phyloP scores from a whole-genome alignment of 2,113 vertebrate species.

The Dendrocopos noguchii region DNA sequence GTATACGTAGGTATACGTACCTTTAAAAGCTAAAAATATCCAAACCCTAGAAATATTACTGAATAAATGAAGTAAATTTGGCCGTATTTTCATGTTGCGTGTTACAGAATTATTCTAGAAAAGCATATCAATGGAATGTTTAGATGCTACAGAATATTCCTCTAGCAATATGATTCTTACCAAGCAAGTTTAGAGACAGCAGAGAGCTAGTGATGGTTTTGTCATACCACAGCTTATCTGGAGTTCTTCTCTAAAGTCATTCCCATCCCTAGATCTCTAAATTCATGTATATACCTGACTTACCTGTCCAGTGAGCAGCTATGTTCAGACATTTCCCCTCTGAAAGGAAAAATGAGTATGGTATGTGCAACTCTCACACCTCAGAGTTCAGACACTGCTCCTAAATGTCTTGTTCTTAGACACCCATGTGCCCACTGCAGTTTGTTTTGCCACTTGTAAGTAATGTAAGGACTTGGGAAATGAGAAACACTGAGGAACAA shows the following conservation, averaged over 20 bases:
- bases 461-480: neutral
- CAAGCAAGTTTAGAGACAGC: neutral
- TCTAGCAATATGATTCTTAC: neutral
- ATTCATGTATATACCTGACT: neutral
- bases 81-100: neutral
- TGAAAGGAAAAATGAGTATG: neutral
- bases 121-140: neutral
- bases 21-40: neutral
- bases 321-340: neutral
- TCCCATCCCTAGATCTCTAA: neutral
- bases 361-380: neutral
- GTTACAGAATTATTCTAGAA: neutral
- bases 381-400: neutral
- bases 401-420: neutral
- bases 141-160: neutral
- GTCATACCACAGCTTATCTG: neutral
- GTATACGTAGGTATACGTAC: neutral
- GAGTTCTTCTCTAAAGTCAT: neutral
- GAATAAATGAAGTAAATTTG: neutral
- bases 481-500: neutral
- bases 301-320: neutral
- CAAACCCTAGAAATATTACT: neutral
- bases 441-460: neutral
- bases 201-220: neutral
- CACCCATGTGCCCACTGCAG: fast-evolving